These are phyloP conservation scores for Muntiacus reevesi DNA, from an alignment of 2,113 vertebrate genomes.

Conservation along the genomic window DNA sequence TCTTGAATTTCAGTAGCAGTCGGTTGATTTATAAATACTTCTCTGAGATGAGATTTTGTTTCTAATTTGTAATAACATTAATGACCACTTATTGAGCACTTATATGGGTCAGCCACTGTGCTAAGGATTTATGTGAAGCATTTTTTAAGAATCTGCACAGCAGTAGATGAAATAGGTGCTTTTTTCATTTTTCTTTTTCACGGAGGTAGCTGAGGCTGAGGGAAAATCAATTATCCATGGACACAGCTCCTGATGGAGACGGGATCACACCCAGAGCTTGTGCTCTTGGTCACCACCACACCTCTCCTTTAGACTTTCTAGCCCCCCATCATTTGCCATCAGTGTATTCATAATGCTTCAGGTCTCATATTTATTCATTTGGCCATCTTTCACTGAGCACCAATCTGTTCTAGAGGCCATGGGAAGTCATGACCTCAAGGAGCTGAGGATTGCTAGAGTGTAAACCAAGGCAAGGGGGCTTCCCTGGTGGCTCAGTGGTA, in stretches of 20 bases:
- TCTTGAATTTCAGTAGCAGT: constrained; percentile 44
- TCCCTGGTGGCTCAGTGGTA: background rate
- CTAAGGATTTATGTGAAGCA: background rate
- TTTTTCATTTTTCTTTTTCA: background rate
- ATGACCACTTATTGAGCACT: constrained; percentile 30
- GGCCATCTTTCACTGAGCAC: background rate
- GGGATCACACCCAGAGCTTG: background rate
- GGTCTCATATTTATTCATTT: background rate
- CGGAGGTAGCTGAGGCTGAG: background rate
- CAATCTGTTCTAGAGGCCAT: background rate
- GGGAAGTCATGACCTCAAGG: background rate
- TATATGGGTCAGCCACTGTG: background rate
- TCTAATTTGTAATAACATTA: constrained; percentile 47
- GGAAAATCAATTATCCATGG: background rate
- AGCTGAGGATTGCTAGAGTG: background rate
- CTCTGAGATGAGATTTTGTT: constrained; percentile 34
- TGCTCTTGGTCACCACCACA: background rate
- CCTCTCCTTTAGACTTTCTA: background rate
- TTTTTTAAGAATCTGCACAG: background rate
- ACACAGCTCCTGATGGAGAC: background rate
- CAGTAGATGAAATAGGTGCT: background rate
- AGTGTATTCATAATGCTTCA: background rate
- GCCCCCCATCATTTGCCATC: background rate
- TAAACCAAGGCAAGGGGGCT: background rate
- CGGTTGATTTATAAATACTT: constrained; percentile 55